Base-by-base conservation (phyloP, 2,113 vertebrate species). In the Salminus brasiliensis region DNA sequence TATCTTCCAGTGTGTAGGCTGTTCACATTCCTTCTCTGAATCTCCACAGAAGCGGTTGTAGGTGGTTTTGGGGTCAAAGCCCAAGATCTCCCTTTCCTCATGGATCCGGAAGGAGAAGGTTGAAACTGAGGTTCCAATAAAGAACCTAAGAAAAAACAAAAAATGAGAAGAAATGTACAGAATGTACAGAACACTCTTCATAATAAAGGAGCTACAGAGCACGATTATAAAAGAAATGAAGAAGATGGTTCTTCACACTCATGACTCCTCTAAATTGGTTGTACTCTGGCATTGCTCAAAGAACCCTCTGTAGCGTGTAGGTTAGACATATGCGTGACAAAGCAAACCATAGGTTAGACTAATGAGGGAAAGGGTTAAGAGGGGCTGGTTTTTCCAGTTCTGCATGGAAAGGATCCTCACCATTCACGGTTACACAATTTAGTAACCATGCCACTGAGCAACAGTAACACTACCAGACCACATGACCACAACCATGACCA, bases 21-120 rank as follows among this genome's bases (percentile, higher is more conserved):
- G 97, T 88, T 99, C 97, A 32, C 97, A 99, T 2, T 88, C 90
- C 29, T 85, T 92, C 83, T 99, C 98, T n/a, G 84, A 85, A 79
- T 98, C 96, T 1, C 98, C 97, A 62, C 97, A 99, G 78, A 99
- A 98, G 18, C 98, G 93, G 84, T 95, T 99, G 82, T 99, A 99
- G 0, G 97, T 99, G 3, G 94, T 95, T 91, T 94, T 95, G 23
- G 97, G 97, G 72, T 97, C 95, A 76, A 99, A 95, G 6, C 97
- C 97, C 34, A 99, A 85, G 72, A 99, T 97, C 81, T 99, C 98
- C 32, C 97, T 92, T 82, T 99, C 98, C 76, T 99, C 98, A 0
- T 98, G 96, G 84, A 99, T 99, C 65, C 97, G 93, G 80, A 98
- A 99, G n/a, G 97, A 98, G 88, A 99, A 99, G 0, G 98, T 99